phyloP scores from a whole-genome alignment of 2,797 vertebrate species.

The Brachyalestes nurse region DNA sequence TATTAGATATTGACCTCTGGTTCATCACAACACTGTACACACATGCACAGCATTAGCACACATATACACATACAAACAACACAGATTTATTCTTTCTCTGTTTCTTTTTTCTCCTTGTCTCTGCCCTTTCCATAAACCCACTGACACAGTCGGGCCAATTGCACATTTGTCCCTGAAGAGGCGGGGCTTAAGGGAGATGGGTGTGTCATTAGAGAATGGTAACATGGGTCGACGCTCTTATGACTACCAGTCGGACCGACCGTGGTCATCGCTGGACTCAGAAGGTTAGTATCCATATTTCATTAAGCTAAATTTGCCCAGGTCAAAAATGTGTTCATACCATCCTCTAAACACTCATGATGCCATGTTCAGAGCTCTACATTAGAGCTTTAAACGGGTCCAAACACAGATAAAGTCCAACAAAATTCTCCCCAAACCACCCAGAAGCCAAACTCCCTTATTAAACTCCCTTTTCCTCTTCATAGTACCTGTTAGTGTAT shows the following conservation, averaged over 20 bases:
- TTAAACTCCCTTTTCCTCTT: no score
- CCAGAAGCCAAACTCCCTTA: no score
- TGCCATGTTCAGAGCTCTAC: background rate
- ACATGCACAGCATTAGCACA: background rate
- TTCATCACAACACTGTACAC: background rate
- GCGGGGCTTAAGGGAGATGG: slow-evolving; percentile 59
- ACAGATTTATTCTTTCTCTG: background rate
- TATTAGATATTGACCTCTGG: background rate
- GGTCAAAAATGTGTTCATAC: background rate
- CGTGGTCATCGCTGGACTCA: slow-evolving; percentile 52
- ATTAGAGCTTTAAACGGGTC: background rate
- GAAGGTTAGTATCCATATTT: slow-evolving; percentile 44
- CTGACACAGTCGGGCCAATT: slow-evolving; percentile 62
- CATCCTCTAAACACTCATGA: background rate
- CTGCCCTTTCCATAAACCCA: no score
- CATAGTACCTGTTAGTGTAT: background rate
- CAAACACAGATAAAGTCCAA: background rate
- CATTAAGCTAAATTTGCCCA: background rate
- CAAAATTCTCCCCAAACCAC: no score
- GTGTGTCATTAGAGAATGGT: slow-evolving; percentile 63
- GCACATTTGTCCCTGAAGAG: slow-evolving; percentile 69
- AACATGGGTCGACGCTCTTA: slow-evolving; percentile 57
- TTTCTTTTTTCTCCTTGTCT: background rate
- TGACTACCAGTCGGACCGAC: slow-evolving; percentile 65
- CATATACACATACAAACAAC: background rate